These are phyloP conservation scores for Paratilapia polleni DNA, from an alignment of 2,113 vertebrate genomes.

Conservation along the genomic window DNA sequence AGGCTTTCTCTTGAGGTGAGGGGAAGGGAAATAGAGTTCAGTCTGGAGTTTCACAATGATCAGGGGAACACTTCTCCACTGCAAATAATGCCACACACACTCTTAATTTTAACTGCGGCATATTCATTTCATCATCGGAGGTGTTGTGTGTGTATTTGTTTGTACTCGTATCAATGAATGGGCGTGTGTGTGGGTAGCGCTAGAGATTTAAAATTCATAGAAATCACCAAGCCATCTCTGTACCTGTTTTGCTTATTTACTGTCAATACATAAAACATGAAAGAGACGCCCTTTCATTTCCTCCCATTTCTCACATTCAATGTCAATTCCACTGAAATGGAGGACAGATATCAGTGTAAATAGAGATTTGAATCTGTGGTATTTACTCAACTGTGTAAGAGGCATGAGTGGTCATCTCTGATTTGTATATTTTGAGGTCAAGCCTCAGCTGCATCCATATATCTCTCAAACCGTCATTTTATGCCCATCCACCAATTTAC, in stretches of 20 bases:
- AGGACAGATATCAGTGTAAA: constrained; percentile 11
- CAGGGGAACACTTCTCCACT: constrained; percentile 27
- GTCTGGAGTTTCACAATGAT: constrained; percentile 52
- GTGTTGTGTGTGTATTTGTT: constrained; percentile 8
- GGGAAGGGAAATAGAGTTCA: constrained; percentile 41
- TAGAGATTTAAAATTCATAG: constrained; percentile 71
- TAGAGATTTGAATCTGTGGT: constrained; percentile 2
- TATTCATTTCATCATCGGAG: constrained; percentile 30
- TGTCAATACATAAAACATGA: constrained; percentile 71
- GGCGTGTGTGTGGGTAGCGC: not conserved
- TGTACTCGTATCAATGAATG: constrained; percentile 8
- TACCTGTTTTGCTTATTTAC: constrained; percentile 67
- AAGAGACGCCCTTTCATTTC: not conserved
- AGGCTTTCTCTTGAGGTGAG: constrained; percentile 45
- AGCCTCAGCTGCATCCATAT: not conserved
- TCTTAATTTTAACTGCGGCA: constrained; percentile 48
- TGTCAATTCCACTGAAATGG: constrained; percentile 33
- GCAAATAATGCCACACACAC: constrained; percentile 35
- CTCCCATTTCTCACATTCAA: constrained; percentile 36
- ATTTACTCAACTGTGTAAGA: constrained; percentile 8
- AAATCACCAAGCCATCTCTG: constrained; percentile 58
- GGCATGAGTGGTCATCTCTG: constrained; percentile 9
- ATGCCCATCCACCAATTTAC: not conserved
- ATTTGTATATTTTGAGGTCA: constrained; percentile 1
- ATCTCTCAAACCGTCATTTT: not conserved